Conservation (phyloP, 2,888 invertebrate genomes). For the Chrysolina haemoptera region DNA sequence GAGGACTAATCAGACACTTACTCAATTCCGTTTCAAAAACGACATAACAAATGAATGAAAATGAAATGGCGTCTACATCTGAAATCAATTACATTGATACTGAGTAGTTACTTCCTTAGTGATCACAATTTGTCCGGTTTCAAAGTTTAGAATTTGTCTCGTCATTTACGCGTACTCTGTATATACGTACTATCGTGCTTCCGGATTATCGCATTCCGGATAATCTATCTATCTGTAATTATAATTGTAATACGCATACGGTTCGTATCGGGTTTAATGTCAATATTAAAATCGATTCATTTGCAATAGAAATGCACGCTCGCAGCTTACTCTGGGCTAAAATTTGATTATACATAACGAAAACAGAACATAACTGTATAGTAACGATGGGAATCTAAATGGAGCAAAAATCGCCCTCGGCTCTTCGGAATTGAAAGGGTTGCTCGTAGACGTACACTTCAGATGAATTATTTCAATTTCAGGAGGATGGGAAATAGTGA, state of each 20-base stretch:
- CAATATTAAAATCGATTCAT: conserved; percentile 21
- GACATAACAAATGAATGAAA: too few species aligned
- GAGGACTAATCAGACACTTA: too few species aligned
- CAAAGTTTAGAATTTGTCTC: background rate
- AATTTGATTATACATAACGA: conserved; percentile 18
- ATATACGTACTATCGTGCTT: conserved; percentile 7
- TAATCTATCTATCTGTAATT: conserved; percentile 19
- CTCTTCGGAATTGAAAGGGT: conserved; percentile 23
- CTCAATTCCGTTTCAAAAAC: too few species aligned
- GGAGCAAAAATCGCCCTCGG: conserved; percentile 24
- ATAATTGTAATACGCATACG: conserved; percentile 21
- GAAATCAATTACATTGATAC: too few species aligned
- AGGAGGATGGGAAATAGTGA: background rate
- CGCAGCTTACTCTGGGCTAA: conserved; percentile 5
- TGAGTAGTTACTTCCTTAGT: too few species aligned
- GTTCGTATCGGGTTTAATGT: conserved; percentile 16
- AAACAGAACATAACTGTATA: conserved; percentile 20
- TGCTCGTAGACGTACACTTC: conserved; percentile 8
- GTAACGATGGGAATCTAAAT: conserved; percentile 24
- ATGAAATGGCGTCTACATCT: too few species aligned
- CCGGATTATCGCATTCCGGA: conserved; percentile 19
- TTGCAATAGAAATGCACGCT: conserved; percentile 19
- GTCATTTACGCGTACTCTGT: background rate
- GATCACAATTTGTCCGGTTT: background rate
- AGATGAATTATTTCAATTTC: conserved; percentile 23